Percentiles rank a stretch among this genome's conserved stretches.
Conservation (phyloP, 2,888 invertebrate genomes). For the Taphrorychus bicolor region DNA sequence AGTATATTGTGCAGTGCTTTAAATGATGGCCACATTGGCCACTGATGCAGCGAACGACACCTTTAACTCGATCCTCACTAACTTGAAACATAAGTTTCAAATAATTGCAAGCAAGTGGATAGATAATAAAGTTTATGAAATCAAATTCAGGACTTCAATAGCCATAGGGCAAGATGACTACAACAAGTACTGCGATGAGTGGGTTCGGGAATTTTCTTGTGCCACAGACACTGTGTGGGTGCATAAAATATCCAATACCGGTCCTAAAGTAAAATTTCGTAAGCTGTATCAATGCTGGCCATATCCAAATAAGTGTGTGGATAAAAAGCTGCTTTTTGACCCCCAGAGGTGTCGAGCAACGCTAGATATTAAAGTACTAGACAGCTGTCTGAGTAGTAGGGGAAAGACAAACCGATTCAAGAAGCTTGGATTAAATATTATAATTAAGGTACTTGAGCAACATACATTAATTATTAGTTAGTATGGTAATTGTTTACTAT, state of each 20-base stretch:
- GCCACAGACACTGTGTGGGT: constrained; percentile 58
- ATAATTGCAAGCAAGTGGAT: constrained; percentile 57
- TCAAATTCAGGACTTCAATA: constrained; percentile 58
- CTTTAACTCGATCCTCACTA: constrained; percentile 54
- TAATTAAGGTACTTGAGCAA: constrained; percentile 55
- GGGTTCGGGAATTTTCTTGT: constrained; percentile 58
- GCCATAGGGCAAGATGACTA: constrained; percentile 56
- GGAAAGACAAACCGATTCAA: constrained; percentile 57
- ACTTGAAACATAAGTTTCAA: constrained; percentile 55
- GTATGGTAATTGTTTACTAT: no score
- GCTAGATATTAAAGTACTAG: constrained; percentile 59
- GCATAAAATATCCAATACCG: constrained; percentile 59
- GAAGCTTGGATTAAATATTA: constrained; percentile 56
- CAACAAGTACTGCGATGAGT: constrained; percentile 57
- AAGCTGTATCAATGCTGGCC: constrained; percentile 61
- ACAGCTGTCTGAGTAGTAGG: constrained; percentile 51
- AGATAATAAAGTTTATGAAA: constrained; percentile 55
- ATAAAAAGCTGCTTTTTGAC: constrained; percentile 58
- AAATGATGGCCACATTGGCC: no score
- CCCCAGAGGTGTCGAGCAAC: constrained; percentile 57
- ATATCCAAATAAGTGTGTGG: constrained; percentile 54
- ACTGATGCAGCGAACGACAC: constrained; percentile 53
- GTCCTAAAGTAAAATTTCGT: constrained; percentile 58
- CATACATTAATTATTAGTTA: neutral
- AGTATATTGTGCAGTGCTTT: no score